These are phyloP conservation scores for Muscina levida DNA, from an alignment of 2,888 invertebrate genomes.

Conservation along the genomic window DNA sequence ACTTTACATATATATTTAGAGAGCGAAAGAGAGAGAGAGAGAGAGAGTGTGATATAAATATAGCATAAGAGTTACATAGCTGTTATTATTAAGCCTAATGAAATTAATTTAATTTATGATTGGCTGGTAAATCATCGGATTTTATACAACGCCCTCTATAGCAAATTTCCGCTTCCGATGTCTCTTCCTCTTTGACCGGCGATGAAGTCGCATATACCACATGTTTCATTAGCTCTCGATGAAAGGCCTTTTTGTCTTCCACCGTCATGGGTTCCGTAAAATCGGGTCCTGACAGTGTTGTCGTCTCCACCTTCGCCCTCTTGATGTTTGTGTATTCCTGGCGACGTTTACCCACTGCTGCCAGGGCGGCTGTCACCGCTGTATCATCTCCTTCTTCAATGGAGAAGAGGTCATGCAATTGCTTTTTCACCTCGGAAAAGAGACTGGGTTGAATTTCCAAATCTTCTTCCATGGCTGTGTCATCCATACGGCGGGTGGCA, in stretches of 20 bases:
- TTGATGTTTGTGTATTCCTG: slow-evolving; percentile 78
- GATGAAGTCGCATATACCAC: slow-evolving; percentile 85
- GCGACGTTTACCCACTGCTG: slow-evolving; percentile 74
- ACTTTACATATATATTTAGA: too few relatives aligned
- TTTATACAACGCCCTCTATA: slow-evolving; percentile 92
- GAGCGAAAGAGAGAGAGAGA: neutral
- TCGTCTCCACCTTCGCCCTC: slow-evolving; percentile 72
- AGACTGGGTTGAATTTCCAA: slow-evolving; percentile 78
- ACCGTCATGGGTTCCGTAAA: slow-evolving; percentile 66
- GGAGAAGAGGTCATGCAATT: slow-evolving; percentile 77
- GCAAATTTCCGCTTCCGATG: slow-evolving; percentile 93
- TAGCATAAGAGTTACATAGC: neutral
- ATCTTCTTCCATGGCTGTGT: slow-evolving; percentile 72
- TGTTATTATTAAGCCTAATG: slow-evolving; percentile 14
- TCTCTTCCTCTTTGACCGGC: slow-evolving; percentile 90
- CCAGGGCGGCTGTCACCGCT: slow-evolving; percentile 72
- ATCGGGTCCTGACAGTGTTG: slow-evolving; percentile 68
- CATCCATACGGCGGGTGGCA: slow-evolving; percentile 74
- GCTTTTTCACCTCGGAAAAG: slow-evolving; percentile 78
- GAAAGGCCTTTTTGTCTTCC: slow-evolving; percentile 72
- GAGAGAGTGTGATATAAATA: neutral
- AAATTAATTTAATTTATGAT: slow-evolving; percentile 77
- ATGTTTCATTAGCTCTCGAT: slow-evolving; percentile 78
- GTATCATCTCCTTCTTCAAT: slow-evolving; percentile 73
- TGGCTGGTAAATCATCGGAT: slow-evolving; percentile 80